Base-by-base conservation (phyloP, 2,888 invertebrate species). In the Caenorhabditis doughertyi region DNA sequence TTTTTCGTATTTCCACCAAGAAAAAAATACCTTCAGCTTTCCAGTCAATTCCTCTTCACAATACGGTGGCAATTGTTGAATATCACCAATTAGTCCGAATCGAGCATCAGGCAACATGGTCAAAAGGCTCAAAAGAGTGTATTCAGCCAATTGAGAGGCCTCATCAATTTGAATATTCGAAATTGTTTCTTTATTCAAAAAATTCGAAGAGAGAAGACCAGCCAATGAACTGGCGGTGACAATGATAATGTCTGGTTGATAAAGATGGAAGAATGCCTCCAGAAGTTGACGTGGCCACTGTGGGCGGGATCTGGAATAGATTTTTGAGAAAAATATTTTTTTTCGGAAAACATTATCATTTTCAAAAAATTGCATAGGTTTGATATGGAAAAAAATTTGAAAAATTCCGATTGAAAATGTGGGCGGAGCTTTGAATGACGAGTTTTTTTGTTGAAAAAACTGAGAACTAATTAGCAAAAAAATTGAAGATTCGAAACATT, bases 61-160 rank as follows among this genome's bases (percentile, higher is more conserved):
- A 32, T 32, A 70, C 29, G 70, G 70, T 47, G 70, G 56, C 42
- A 70, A 42, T 18, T 70, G 70, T 13, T 58, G 56, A 47, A 70
- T 70, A 23, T 70, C 70, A 27, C 70, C 70, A 16, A 70, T 58
- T n/a, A 70, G 21, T 47, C 70, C 70, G 23, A 56, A 70, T 3
- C 27, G 16, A 0, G 70, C 56, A 23, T 39, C 3, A 0, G 70
- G 70, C 16, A 70, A 1, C 21, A 44, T 13, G 2, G 44, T 29
- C 9, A 70, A 23, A 0, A 70, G 23, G 18, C 32, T 44, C 13
- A 70, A 3, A 3, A 70, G 47, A 0, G 70, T 70, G 32, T 47
- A 56, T 27, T 70, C 70, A 3, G 70, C 44, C 4, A 70, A n/a
- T 16, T 70, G 70, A 21, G 44, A 56, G 3, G 70, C 70, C 56